These are phyloP conservation scores for Ornithorhynchus anatinus DNA, from an alignment of 2,113 vertebrate species.

Conservation along the genomic window DNA sequence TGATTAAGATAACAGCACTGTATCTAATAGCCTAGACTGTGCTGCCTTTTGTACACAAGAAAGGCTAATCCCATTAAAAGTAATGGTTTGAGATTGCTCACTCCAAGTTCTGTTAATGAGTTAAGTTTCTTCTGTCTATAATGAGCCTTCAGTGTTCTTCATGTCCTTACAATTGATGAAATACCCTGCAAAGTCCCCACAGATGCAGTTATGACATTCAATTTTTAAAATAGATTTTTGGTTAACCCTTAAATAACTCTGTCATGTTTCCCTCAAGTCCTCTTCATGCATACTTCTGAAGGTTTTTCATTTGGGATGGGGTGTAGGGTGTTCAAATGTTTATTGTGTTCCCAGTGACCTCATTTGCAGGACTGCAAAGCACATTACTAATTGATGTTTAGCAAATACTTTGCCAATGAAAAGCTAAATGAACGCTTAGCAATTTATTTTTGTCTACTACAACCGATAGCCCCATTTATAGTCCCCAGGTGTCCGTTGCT, in stretches of 20 bases:
- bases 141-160: slow-evolving; percentile 53
- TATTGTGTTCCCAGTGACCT: background rate
- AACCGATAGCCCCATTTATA: background rate
- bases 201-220: slow-evolving; percentile 44
- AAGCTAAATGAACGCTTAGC: background rate
- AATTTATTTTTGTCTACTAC: background rate
- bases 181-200: slow-evolving; percentile 30
- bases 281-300: background rate
- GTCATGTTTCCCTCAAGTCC: background rate
- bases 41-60: slow-evolving; percentile 52
- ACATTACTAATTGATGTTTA: background rate
- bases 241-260: background rate
- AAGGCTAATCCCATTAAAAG: slow-evolving; percentile 62
- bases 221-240: background rate
- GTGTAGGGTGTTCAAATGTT: background rate
- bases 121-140: slow-evolving; percentile 54
- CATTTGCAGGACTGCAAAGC: background rate
- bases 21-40: slow-evolving; percentile 44
- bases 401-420: background rate
- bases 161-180: slow-evolving; percentile 41
- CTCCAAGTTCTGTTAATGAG: slow-evolving; percentile 56
- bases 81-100: slow-evolving; percentile 56
- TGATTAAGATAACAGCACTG: slow-evolving; percentile 47
- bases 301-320: background rate
- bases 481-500: background rate